Base-by-base conservation (phyloP, 2,113 vertebrate species). In the Peucedramus taeniatus region DNA sequence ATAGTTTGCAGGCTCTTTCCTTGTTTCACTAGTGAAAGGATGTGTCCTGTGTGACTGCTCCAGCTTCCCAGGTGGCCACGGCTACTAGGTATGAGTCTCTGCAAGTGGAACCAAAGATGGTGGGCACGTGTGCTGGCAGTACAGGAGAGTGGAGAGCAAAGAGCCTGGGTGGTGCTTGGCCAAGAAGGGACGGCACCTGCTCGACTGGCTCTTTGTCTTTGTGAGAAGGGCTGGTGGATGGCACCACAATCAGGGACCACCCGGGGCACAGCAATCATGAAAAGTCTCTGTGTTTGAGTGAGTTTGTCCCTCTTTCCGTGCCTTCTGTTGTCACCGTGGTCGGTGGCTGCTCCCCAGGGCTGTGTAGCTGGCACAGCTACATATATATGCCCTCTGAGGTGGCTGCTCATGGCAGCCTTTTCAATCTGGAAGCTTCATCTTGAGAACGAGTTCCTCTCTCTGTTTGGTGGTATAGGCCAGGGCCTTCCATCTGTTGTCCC, bases 171-270 rank as follows among this genome's bases (percentile, higher is more conserved):
- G n/a, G n/a, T n/a, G n/a, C n/a, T n/a, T n/a, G n/a, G n/a, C n/a
- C n/a, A n/a, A n/a, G n/a, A n/a, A n/a, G n/a, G n/a, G n/a, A n/a
- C n/a, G 42, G 21, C 54, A 57, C 21, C 54, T 6, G 21, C 33
- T 57, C 33, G 9, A n/a, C 54, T 13, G 2, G 31, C 27, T 70
- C 19, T 30, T 39, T 47, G 65, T 15, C 33, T n/a, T n/a, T n/a
- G n/a, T n/a, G 23, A 47, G 8, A 27, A n/a, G 5, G 12, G 35
- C 44, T 68, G 11, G 23, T 14, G 64, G 8, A 6, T 19, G 23
- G 7, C 2, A 1, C 9, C 39, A 21, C 2, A 0, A 14, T 12
- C 18, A 14, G 49, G 28, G 35, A 15, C 47, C 4, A 2, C 51
- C 20, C 51, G 68, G 15, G 20, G 15, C 49, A 24, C 35, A 40